Percentiles rank a stretch among this genome's conserved stretches.
phyloP scores from a whole-genome alignment of 2,888 invertebrate genomes.

The Tricholauxania praeusta region DNA sequence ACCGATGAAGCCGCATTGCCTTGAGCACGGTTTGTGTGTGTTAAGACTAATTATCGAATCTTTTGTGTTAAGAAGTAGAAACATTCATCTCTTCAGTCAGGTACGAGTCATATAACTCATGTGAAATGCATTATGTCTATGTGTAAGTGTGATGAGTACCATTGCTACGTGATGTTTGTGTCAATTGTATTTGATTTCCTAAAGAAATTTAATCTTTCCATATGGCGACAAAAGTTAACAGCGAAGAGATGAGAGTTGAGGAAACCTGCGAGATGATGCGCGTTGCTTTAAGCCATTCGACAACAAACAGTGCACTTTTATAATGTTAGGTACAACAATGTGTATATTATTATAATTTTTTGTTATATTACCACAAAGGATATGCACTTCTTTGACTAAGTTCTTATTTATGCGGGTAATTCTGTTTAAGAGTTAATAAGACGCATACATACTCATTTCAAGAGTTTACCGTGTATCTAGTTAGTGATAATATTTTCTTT shows the following conservation, averaged over 20 bases:
- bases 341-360: neutral
- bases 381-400: neutral
- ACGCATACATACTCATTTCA: too few species aligned
- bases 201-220: slow-evolving; percentile 20
- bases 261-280: slow-evolving; percentile 15
- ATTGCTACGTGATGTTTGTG: slow-evolving; percentile 50
- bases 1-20: slow-evolving; percentile 35
- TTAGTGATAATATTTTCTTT: too few species aligned
- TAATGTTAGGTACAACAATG: neutral
- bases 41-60: slow-evolving; percentile 47
- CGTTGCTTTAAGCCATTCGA: neutral
- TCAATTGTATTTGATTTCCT: slow-evolving; percentile 46
- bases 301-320: slow-evolving; percentile 5
- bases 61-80: slow-evolving; percentile 8
- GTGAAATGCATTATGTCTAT: slow-evolving; percentile 34
- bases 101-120: slow-evolving; percentile 47
- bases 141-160: slow-evolving; percentile 44
- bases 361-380: neutral
- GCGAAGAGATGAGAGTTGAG: slow-evolving; percentile 26
- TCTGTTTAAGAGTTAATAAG: too few species aligned
- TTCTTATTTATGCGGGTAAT: neutral
- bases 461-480: too few species aligned
- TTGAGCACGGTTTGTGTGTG: slow-evolving; percentile 28
- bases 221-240: neutral
- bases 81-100: slow-evolving; percentile 30